Evolutionary conservation across 2,888 invertebrate species (phyloP).

Genomic region (Serripes groenlandicus): DNA sequence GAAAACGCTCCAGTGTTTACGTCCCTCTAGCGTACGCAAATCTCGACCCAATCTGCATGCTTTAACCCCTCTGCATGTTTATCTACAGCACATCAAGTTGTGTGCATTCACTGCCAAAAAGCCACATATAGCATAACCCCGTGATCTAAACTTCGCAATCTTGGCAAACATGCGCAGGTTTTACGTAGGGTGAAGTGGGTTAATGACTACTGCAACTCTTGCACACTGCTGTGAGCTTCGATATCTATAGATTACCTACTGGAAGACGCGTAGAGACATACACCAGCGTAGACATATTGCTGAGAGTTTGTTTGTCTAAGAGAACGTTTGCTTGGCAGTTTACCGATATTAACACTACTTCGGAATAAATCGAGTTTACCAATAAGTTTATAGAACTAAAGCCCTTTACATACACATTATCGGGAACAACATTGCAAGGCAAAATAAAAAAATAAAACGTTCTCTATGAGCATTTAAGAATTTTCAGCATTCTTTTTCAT

Average conservation of each 20-base stretch:
- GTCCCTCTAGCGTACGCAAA: constrained; percentile 16
- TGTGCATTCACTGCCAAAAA: constrained; percentile 65
- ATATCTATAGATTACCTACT: constrained; percentile 14
- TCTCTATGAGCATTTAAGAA: no score
- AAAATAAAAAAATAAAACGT: no score
- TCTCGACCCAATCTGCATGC: constrained; percentile 53
- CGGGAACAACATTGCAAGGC: no score
- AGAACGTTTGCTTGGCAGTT: no score
- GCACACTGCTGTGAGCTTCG: constrained; percentile 57
- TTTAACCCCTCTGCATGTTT: constrained; percentile 65
- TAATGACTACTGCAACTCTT: constrained; percentile 62
- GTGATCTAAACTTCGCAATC: constrained; percentile 57
- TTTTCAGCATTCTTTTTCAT: no score
- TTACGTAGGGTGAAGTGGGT: constrained; percentile 64
- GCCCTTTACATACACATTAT: no score
- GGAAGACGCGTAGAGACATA: not conserved
- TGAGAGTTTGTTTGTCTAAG: no score
- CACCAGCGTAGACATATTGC: constrained; percentile 36
- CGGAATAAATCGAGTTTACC: no score
- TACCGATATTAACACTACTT: no score
- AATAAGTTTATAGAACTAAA: no score
- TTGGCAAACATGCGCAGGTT: constrained; percentile 62
- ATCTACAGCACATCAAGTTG: constrained; percentile 60
- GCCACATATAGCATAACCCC: constrained; percentile 67
- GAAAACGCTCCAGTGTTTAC: not conserved